These are phyloP conservation scores for Sturmia bella DNA, from an alignment of 2,888 invertebrate genomes.

Conservation along the genomic window DNA sequence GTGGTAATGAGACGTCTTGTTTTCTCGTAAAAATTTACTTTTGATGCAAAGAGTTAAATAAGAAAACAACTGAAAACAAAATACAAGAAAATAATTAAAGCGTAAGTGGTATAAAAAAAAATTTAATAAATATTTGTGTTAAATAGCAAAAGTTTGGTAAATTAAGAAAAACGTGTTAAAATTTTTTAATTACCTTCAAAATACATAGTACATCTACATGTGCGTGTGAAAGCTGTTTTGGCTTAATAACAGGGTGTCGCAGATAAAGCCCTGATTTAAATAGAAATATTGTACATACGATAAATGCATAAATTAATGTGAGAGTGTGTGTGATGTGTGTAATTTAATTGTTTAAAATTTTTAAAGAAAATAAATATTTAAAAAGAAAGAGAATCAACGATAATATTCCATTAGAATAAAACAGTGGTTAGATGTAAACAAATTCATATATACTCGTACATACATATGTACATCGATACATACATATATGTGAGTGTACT, in stretches of 20 bases:
- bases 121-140: conserved; percentile 34
- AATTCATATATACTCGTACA: neutral
- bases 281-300: neutral
- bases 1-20: neutral
- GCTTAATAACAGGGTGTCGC: conserved; percentile 29
- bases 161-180: conserved; percentile 48
- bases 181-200: conserved; percentile 39
- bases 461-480: too few species aligned
- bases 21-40: conserved; percentile 46
- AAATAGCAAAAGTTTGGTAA: conserved; percentile 55
- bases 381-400: neutral
- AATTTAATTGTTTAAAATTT: too few species aligned
- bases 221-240: neutral
- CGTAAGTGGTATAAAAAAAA: conserved; percentile 29
- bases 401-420: neutral
- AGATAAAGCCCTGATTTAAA: conserved; percentile 25
- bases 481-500: too few species aligned
- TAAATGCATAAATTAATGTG: neutral
- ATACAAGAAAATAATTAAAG: conserved; percentile 30
- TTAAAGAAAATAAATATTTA: too few species aligned
- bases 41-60: conserved; percentile 14
- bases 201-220: neutral
- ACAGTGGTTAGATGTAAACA: neutral
- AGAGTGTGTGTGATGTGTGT: neutral
- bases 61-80: conserved; percentile 33